A percentile compares a stretch with the other conserved stretches of the same genome.
These are phyloP conservation scores for Champsocephalus gunnari DNA, from an alignment of 2,797 vertebrate species.

Conservation along the genomic window DNA sequence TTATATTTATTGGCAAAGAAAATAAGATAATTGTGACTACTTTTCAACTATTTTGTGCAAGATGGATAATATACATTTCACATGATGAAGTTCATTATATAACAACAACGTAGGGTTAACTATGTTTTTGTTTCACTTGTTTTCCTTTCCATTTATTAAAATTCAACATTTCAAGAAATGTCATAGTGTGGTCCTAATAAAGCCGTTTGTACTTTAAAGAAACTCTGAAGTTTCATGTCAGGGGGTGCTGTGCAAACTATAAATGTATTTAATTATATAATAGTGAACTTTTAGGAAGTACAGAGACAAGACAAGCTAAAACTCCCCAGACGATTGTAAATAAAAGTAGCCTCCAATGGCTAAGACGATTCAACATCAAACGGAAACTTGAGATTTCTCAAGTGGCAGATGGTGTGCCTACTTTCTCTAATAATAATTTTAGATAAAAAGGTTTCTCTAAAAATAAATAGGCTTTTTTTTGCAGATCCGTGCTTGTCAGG, in stretches of 20 bases:
- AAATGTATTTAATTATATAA: too few species aligned
- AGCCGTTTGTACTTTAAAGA: conserved; percentile 51
- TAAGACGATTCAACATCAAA: conserved; percentile 76
- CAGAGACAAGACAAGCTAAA: conserved; percentile 63
- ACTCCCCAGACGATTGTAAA: conserved; percentile 77
- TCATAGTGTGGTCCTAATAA: conserved; percentile 27
- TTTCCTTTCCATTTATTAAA: conserved; percentile 11
- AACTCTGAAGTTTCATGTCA: conserved; percentile 53
- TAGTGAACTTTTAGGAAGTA: conserved; percentile 67
- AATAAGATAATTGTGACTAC: background rate
- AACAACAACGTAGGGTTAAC: background rate
- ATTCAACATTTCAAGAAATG: conserved; percentile 15
- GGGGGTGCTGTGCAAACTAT: conserved; percentile 60
- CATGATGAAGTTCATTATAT: background rate
- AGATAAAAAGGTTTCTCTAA: conserved; percentile 76
- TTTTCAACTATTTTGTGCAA: background rate
- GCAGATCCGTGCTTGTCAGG: conserved; percentile 51
- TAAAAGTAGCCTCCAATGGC: conserved; percentile 72
- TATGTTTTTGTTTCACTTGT: conserved; percentile 5
- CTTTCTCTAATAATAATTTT: conserved; percentile 73
- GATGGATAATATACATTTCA: background rate
- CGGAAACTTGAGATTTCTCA: conserved; percentile 69
- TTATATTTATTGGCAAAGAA: background rate
- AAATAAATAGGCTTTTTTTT: conserved; percentile 69
- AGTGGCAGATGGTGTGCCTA: conserved; percentile 76